Percentiles rank a stretch among this genome's conserved stretches.
Evolutionary conservation across 2,888 invertebrate species (phyloP).

Genomic region (Tetranychus truncatus): DNA sequence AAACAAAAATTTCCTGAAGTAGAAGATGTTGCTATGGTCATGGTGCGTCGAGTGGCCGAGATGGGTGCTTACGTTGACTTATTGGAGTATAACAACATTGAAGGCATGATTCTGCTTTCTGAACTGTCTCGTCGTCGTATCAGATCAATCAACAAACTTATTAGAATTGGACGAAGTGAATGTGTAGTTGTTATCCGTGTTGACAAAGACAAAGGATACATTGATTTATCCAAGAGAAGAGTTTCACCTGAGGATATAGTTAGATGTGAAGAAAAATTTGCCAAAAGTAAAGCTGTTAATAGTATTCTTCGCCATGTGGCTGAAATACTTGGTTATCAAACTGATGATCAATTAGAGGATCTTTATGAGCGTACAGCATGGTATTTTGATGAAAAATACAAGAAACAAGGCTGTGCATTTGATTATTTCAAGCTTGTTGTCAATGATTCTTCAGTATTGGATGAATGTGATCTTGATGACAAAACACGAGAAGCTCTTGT

Average conservation of each 20-base stretch:
- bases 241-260: slow-evolving; percentile 95
- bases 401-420: slow-evolving; percentile 84
- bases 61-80: slow-evolving; percentile 99
- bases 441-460: slow-evolving; percentile 74
- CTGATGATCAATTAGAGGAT: slow-evolving; percentile 79
- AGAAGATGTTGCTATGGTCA: slow-evolving; percentile 99
- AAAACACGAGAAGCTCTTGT: slow-evolving; percentile 75
- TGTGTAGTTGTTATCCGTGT: slow-evolving; percentile 97
- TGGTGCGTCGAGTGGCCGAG: slow-evolving; percentile 88
- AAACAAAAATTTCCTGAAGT: slow-evolving; percentile 92
- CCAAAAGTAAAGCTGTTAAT: slow-evolving; percentile 86
- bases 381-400: slow-evolving; percentile 92
- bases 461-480: slow-evolving; percentile 85
- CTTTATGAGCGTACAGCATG: slow-evolving; percentile 91
- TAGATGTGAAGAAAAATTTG: slow-evolving; percentile 93
- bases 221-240: slow-evolving; percentile 94
- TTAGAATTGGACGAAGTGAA: slow-evolving; percentile 93
- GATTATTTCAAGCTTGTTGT: slow-evolving; percentile 98
- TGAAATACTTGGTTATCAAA: slow-evolving; percentile 73
- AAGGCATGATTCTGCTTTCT: slow-evolving; percentile 71
- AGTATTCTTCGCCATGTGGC: slow-evolving; percentile 94
- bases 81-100: slow-evolving; percentile 94
- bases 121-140: slow-evolving; percentile 96
- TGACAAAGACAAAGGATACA: slow-evolving; percentile 99
- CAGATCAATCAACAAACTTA: slow-evolving; percentile 94